Base-by-base conservation (phyloP, 2,888 invertebrate species). In the Pteria penguin region DNA sequence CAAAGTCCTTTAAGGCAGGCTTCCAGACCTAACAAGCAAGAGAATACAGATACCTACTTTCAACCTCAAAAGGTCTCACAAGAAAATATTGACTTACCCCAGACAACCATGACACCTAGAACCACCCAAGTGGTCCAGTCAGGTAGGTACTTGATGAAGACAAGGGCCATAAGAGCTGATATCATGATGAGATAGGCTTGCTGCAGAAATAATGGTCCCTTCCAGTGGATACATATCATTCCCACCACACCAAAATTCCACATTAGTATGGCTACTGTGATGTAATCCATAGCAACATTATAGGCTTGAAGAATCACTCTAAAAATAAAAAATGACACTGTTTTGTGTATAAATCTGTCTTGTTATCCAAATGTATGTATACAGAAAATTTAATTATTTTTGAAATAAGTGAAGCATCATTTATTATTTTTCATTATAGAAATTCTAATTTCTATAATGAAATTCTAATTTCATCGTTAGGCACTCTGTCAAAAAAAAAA, bases 51-150 rank as follows among this genome's bases (percentile, higher is more conserved):
- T n/a, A n/a, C n/a, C n/a, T n/a, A n/a, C n/a, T n/a, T n/a, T n/a
- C n/a, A n/a, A n/a, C n/a, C n/a, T n/a, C n/a, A n/a, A n/a, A n/a
- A n/a, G n/a, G n/a, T n/a, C n/a, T n/a, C n/a, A n/a, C n/a, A n/a
- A n/a, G n/a, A n/a, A n/a, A n/a, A n/a, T n/a, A n/a, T n/a, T 36
- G 8, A 84, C 90, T 80, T 91, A 97, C 97, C 99, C 99, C 99
- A 99, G 88, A 99, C 95, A 52, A 99, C 98, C 90, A 99, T 98
- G 57, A 97, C 97, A 81, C 95, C 98, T 4, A 99, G 94, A 4
- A 99, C 97, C 36, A 96, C 96, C 99, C 99, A 99, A 0, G 97
- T 97, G 0, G 99, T 99, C 98, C 99, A 99, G 91, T 99, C 98
- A 0, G 99, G 99, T 71, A 99, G 93, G 93, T 98, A 98, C 93